A percentile compares a stretch with the other conserved stretches of the same genome.
Conservation (phyloP, 2,888 invertebrate species). For the Microctonus brassicae region DNA sequence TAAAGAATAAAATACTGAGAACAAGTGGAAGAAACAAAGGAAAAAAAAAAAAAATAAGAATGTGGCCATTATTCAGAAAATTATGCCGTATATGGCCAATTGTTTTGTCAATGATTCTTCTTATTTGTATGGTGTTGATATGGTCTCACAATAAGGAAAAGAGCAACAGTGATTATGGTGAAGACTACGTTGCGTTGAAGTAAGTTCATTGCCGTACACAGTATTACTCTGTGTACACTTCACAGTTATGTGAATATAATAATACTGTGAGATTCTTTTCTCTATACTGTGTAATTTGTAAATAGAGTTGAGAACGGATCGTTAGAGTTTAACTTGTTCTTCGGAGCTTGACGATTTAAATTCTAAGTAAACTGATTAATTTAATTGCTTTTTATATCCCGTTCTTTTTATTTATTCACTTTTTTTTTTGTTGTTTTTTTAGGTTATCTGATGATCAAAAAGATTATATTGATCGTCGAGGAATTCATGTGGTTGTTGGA, state of each 20-base stretch:
- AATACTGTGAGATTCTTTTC: slow-evolving; percentile 22
- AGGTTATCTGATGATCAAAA: slow-evolving; percentile 76
- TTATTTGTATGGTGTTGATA: slow-evolving; percentile 55
- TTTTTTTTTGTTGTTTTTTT: slow-evolving; percentile 1
- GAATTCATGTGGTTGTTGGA: slow-evolving; percentile 88
- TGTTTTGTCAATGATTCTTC: slow-evolving; percentile 47
- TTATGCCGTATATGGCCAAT: slow-evolving; percentile 57
- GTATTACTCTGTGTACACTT: not conserved
- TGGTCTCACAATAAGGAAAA: slow-evolving; percentile 54
- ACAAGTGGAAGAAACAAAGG: not conserved
- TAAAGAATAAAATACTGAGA: not conserved
- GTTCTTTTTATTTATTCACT: slow-evolving; percentile 17
- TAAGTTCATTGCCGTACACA: slow-evolving; percentile 34
- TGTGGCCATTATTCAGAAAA: slow-evolving; percentile 63
- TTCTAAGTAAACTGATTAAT: not conserved
- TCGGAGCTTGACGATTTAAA: slow-evolving; percentile 17
- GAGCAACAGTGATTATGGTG: slow-evolving; percentile 47
- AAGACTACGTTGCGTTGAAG: slow-evolving; percentile 52
- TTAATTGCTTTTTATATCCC: slow-evolving; percentile 20
- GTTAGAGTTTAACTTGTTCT: not conserved
- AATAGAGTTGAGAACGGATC: slow-evolving; percentile 9
- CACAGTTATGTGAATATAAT: slow-evolving; percentile 24
- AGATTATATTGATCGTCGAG: slow-evolving; percentile 80
- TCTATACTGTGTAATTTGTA: not conserved
- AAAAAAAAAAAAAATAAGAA: slow-evolving; percentile 40